Evolutionary conservation across 2,888 invertebrate species (phyloP), one percentile per base, ranked within the genome.

Genomic region (Abrostola tripartita): DNA sequence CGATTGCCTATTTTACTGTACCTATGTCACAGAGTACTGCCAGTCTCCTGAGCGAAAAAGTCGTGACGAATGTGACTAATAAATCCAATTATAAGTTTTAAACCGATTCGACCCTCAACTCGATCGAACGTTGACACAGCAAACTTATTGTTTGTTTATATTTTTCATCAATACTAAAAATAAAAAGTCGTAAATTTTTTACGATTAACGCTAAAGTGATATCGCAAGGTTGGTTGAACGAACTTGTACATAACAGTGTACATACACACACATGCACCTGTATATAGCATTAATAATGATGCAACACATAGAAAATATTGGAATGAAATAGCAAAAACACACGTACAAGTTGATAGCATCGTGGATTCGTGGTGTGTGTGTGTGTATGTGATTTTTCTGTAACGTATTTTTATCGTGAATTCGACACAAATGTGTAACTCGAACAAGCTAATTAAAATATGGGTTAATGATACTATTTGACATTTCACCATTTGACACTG

Each of bases 181-280:
- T 81, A 83, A 79, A 77, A 66, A 51, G 69, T 76, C 72, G 70
- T 77, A 81, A 79, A 68, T 51, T 51, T 72, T 75, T 81, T 70
- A 79, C 78, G 81, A 79, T 78, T 78, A 62, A 71, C 75, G 74
- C 77, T 71, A 72, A 71, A 77, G 55, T 74, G 72, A 73, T 80
- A 82, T 77, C 76, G 64, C 83, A 85, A 85, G 85, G 86, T 85
- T 87, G 81, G 87, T 85, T 88, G 81, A 87, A 86, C 65, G 83
- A 85, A 86, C 87, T 81, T 66, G 65, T 61, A 74, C 64, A 69
- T 74, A 65, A 56, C 47, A 42, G 61, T 58, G 42, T 56, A 64
- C 38, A 61, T 12, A 51, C 37, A 55, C 37, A 61, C 40, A 36
- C n/a, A 37, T 9, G 37, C 41, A 47, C 12, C 42, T 9, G 35